Conservation (phyloP, 2,113 vertebrate species). For the Rhegmatorhina hoffmannsi region DNA sequence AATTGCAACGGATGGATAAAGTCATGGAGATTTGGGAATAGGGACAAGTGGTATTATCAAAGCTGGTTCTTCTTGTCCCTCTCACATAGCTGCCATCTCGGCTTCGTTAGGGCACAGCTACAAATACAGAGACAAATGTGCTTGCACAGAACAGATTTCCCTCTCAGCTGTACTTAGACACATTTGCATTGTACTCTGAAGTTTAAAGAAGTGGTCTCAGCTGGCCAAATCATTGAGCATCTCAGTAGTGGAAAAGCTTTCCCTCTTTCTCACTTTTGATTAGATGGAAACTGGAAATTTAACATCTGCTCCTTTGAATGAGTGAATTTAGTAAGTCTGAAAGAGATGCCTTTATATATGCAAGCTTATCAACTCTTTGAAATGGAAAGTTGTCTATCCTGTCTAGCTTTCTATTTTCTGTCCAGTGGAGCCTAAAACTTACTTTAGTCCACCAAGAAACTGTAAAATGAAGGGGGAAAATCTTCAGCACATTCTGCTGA, state of each 20-base stretch:
- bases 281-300: constrained; percentile 5
- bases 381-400: neutral
- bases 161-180: neutral
- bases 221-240: constrained; percentile 13
- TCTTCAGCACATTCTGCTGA: neutral
- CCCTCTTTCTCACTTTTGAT: neutral
- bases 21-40: neutral
- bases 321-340: neutral
- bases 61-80: neutral
- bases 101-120: neutral
- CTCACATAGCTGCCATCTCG: neutral
- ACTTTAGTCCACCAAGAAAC: neutral
- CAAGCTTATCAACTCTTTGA: neutral
- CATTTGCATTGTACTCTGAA: constrained; percentile 26
- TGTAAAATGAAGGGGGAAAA: neutral
- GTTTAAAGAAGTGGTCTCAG: constrained; percentile 31
- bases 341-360: neutral
- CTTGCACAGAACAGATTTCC: neutral
- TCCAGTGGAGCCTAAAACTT: constrained; percentile 8
- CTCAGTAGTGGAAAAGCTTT: neutral
- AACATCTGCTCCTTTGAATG: constrained; percentile 30
- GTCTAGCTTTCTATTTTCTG: neutral
- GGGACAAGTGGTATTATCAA: neutral
- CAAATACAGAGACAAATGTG: neutral
- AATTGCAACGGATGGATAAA: neutral